phyloP scores from a whole-genome alignment of 2,888 invertebrate genomes.

The Lasioglossum zephyrum region DNA sequence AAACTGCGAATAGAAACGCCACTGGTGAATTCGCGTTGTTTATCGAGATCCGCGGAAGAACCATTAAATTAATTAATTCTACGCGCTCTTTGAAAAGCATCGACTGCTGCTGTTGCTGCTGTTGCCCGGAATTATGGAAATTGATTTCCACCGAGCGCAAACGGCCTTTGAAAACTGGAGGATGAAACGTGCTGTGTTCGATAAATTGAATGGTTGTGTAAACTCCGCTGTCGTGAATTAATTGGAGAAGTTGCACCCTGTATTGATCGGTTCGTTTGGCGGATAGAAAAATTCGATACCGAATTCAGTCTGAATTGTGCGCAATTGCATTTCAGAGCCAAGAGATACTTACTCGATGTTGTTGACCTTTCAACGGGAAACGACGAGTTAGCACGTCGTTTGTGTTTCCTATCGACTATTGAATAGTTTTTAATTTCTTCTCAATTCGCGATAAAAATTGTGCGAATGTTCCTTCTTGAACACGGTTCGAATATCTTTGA shows the following conservation, averaged over 20 bases:
- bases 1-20: conserved; percentile 24
- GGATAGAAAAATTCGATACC: neutral
- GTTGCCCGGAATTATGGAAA: neutral
- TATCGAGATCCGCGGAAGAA: neutral
- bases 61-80: conserved; percentile 8
- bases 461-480: neutral
- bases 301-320: neutral
- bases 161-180: neutral
- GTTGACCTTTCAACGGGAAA: too few species aligned
- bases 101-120: neutral
- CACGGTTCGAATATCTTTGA: neutral
- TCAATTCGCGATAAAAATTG: neutral
- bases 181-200: neutral
- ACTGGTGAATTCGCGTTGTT: neutral
- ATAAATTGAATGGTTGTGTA: neutral
- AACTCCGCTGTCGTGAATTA: neutral
- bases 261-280: neutral
- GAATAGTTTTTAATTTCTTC: too few species aligned
- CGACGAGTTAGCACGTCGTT: too few species aligned
- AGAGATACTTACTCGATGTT: neutral
- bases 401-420: too few species aligned
- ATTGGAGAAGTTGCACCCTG: neutral
- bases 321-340: neutral
- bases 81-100: neutral
- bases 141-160: neutral